Evolutionary conservation across 2,113 vertebrate species (phyloP).

Genomic region (Natator depressus): DNA sequence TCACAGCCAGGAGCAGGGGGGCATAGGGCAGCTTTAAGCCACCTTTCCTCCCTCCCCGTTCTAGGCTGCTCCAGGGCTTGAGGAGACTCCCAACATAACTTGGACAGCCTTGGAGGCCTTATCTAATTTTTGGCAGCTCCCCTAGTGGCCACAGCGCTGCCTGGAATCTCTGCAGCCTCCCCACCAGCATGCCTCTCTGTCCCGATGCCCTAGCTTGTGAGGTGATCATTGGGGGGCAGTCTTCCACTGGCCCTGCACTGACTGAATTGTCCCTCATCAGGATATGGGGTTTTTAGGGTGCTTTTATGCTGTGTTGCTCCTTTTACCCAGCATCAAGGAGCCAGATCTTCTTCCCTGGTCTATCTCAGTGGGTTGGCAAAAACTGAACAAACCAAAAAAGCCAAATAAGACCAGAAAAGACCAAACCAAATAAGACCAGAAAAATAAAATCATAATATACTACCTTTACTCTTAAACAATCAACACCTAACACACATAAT

Average conservation of each 20-base stretch:
- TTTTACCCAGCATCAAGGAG: rapidly evolving
- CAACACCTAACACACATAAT: not conserved
- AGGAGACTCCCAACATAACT: rapidly evolving
- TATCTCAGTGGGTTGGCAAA: not conserved
- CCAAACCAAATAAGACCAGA: not conserved
- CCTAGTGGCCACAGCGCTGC: rapidly evolving
- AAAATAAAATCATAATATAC: not conserved
- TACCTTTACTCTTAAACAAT: too few relatives aligned
- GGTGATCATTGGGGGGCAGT: rapidly evolving
- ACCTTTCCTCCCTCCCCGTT: not conserved
- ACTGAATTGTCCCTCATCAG: not conserved
- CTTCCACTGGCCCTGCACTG: not conserved
- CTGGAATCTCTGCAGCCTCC: not conserved
- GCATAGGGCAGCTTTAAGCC: not conserved
- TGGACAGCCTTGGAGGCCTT: not conserved
- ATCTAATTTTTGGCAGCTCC: not conserved
- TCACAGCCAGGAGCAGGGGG: not conserved
- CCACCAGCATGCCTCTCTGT: not conserved
- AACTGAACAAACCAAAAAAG: not conserved
- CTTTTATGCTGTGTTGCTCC: rapidly evolving
- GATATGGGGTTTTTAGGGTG: rapidly evolving
- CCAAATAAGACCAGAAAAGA: not conserved
- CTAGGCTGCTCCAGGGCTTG: not conserved
- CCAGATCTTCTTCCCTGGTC: too few relatives aligned
- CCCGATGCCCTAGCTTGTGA: not conserved